A percentile compares a stretch with the other conserved stretches of the same genome.
phyloP scores from a whole-genome alignment of 2,888 invertebrate genomes.

The Apantesis nais region DNA sequence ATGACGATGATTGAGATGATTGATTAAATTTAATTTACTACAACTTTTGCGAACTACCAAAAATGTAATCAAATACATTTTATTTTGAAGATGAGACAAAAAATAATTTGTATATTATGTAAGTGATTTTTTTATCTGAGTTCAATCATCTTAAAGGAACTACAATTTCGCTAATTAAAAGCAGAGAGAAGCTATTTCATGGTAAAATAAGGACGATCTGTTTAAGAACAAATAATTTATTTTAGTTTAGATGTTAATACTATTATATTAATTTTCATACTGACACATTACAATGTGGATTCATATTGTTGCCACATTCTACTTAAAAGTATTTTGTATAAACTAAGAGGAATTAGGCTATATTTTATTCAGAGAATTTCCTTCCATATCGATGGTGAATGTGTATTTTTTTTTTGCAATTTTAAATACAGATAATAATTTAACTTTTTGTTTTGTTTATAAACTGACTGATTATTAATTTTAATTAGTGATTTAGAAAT shows the following conservation, averaged over 20 bases:
- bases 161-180: constrained; percentile 11
- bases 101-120: not conserved
- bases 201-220: constrained; percentile 17
- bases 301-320: not conserved
- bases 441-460: not conserved
- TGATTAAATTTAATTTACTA: not conserved
- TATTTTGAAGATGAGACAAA: not conserved
- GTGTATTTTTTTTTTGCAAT: not conserved
- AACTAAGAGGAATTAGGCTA: not conserved
- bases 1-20: not conserved
- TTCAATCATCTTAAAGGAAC: not conserved
- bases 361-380: not conserved
- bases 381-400: not conserved
- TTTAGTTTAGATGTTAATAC: constrained; percentile 28
- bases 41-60: not conserved
- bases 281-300: not conserved
- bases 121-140: not conserved
- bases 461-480: constrained; percentile 71
- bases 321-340: not conserved
- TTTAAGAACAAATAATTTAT: constrained; percentile 33
- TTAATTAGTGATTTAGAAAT: constrained; percentile 48
- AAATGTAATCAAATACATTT: not conserved
- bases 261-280: not conserved
- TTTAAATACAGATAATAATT: not conserved
- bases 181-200: constrained; percentile 44